Evolutionary conservation across 2,113 vertebrate species (phyloP), one percentile per base, ranked within the genome.

Genomic region (Phalacrocorax pelagicus): DNA sequence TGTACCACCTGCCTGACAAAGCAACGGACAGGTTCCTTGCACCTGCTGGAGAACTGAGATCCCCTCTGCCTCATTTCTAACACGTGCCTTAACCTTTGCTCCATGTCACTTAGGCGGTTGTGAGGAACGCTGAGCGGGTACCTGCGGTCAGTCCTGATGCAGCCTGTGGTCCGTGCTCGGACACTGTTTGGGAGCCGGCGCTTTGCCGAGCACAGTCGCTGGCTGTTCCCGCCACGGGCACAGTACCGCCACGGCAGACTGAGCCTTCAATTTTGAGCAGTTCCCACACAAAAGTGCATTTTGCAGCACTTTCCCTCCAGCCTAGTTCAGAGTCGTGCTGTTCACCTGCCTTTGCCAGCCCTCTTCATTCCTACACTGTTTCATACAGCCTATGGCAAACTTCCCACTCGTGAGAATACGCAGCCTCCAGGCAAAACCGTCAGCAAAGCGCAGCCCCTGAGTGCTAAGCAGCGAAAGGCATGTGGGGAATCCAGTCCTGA

Each of bases 21-120:
- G 38, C 47, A 19, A n/a, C 34, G 30, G 71, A 7, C 12, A 27
- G 47, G 11, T 46, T 54, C 38, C 24, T 82, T 77, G 62, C 24
- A 17, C 27, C 82, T 82, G 30, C 66, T 70, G 7, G 30, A 66
- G 23, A 70, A 5, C 19, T 0, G 1, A 62, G 32, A 46, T 6
- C 22, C 15, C 34, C 15, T 2, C 0, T 29, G 65, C 70, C 40
- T 84, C 49, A 22, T 61, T 42, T 62, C 7, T 24, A 40, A 44
- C 0, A 0, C 3, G 9, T 29, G 5, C 12, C 19, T 15, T 24
- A 40, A 12, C 0, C 0, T 47, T 71, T 80, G 36, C 44, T 42
- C 55, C 1, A 1, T 12, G 32, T 49, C 21, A 8, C 30, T 61
- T 8, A 7, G 0, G 0, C 52, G 12, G 5, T 1, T 55, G 32